phyloP scores from a whole-genome alignment of 1,140 invertebrate species.

The Lordiphosa mommai region DNA sequence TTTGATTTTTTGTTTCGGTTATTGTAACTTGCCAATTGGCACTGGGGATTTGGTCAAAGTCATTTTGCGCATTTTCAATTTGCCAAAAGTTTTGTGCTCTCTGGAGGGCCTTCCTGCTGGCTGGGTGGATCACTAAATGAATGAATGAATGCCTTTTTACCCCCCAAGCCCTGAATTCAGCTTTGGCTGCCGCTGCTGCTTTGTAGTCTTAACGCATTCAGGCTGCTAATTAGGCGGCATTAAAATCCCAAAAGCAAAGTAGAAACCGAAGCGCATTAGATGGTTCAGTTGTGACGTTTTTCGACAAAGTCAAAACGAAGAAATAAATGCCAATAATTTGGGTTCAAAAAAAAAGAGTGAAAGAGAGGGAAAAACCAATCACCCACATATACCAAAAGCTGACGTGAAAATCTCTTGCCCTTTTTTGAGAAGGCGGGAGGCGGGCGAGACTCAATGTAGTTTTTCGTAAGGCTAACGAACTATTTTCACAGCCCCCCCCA shows the following conservation, averaged over 20 bases:
- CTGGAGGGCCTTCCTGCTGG: constrained; percentile 14
- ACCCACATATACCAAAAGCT: constrained; percentile 38
- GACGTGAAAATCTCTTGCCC: constrained; percentile 25
- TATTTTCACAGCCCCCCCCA: constrained; percentile 69
- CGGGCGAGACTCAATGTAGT: constrained; percentile 57
- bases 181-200: constrained; percentile 44
- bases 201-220: constrained; percentile 77
- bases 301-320: constrained; percentile 64
- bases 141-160: constrained; percentile 14
- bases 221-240: constrained; percentile 73
- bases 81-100: constrained; percentile 57
- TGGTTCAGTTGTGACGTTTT: constrained; percentile 60
- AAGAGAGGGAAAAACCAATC: constrained; percentile 65
- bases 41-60: constrained; percentile 72
- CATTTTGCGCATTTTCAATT: constrained; percentile 76
- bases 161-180: constrained; percentile 9
- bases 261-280: constrained; percentile 59
- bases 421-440: constrained; percentile 12
- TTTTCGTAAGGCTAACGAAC: constrained; percentile 74
- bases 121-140: constrained; percentile 3
- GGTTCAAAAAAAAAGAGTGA: constrained; percentile 22
- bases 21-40: constrained; percentile 71
- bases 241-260: constrained; percentile 34
- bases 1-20: not conserved
- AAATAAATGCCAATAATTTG: constrained; percentile 77